phyloP scores from a whole-genome alignment of 2,797 vertebrate genomes.

The Pseudochaenichthys georgianus region DNA sequence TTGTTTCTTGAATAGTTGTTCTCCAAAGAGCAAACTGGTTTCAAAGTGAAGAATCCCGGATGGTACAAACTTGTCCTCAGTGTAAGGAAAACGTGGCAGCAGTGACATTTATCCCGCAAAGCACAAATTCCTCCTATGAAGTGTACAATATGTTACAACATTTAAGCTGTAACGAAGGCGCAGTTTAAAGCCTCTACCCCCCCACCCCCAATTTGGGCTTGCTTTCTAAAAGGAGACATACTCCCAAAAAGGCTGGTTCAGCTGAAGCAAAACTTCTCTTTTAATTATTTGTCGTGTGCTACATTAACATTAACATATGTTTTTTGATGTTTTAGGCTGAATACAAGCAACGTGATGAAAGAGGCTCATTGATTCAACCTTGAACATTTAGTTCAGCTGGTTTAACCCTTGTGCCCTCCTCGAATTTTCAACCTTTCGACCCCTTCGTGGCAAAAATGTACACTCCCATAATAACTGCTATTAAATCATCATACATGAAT shows the following conservation, averaged over 20 bases:
- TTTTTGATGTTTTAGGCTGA: not conserved
- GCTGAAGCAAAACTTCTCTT: constrained; percentile 41
- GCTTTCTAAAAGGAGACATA: constrained; percentile 41
- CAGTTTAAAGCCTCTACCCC: constrained; percentile 31
- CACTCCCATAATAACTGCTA: no score
- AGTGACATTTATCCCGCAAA: constrained; percentile 39
- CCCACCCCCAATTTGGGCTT: constrained; percentile 12
- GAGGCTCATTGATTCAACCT: not conserved
- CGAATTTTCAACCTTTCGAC: no score
- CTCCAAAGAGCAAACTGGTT: constrained; percentile 45
- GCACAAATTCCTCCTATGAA: constrained; percentile 33
- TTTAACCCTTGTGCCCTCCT: not conserved
- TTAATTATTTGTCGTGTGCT: constrained; percentile 46
- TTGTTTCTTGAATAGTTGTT: constrained; percentile 51
- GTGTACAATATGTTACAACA: constrained; percentile 38
- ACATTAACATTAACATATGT: not conserved
- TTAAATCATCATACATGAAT: no score
- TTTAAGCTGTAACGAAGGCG: constrained; percentile 46
- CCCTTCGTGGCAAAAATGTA: no score
- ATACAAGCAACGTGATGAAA: constrained; percentile 2
- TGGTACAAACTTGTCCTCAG: constrained; percentile 32
- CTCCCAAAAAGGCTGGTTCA: constrained; percentile 41
- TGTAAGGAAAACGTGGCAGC: constrained; percentile 27
- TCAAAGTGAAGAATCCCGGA: constrained; percentile 49
- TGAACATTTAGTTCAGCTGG: not conserved